phyloP scores from a whole-genome alignment of 2,888 invertebrate species.

The Phaonia tiefii region DNA sequence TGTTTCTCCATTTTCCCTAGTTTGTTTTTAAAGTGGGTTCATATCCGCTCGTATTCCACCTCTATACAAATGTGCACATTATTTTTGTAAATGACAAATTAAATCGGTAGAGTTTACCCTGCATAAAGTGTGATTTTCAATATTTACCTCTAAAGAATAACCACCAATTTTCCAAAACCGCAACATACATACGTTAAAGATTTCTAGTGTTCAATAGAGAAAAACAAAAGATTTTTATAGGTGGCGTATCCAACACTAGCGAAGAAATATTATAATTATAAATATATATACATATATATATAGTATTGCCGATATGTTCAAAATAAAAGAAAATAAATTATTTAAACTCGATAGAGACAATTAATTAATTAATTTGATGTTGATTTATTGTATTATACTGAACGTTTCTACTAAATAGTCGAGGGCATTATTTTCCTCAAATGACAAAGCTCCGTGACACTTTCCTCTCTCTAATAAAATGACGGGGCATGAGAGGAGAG shows the following conservation, averaged over 20 bases:
- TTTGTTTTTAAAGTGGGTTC: neutral
- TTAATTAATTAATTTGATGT: neutral
- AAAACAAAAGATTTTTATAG: conserved; percentile 47
- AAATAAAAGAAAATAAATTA: conserved; percentile 42
- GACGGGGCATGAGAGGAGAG: conserved; percentile 66
- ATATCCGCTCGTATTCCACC: conserved; percentile 6
- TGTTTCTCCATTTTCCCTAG: neutral
- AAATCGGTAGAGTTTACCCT: conserved; percentile 32
- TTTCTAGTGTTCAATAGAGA: conserved; percentile 58
- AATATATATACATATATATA: conserved; percentile 26
- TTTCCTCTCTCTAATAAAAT: conserved; percentile 52
- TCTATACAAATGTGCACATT: conserved; percentile 41
- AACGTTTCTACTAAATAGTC: conserved; percentile 46
- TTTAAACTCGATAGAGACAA: too few species aligned
- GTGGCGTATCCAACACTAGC: conserved; percentile 42
- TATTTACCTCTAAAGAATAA: conserved; percentile 52
- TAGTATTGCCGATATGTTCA: conserved; percentile 45
- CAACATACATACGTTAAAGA: conserved; percentile 32
- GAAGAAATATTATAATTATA: conserved; percentile 52
- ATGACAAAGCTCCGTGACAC: neutral
- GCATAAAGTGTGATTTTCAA: conserved; percentile 41
- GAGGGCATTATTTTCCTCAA: conserved; percentile 58
- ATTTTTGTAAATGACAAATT: conserved; percentile 58
- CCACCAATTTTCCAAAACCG: conserved; percentile 57
- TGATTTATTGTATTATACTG: conserved; percentile 22